These are phyloP conservation scores for Pecten maximus DNA, from an alignment of 2,888 invertebrate species.

Conservation along the genomic window DNA sequence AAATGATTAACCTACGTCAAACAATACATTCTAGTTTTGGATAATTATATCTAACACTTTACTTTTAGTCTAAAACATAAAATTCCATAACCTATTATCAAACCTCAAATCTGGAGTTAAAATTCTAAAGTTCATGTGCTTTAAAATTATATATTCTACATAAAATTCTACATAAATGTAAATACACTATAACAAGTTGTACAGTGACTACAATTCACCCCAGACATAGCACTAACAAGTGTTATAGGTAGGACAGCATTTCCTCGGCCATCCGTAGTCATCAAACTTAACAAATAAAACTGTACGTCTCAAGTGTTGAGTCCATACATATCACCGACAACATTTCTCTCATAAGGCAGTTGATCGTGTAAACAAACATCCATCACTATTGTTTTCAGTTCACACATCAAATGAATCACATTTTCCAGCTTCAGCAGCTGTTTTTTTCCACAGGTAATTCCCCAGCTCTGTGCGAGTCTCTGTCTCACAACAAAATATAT, in stretches of 20 bases:
- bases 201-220: not conserved
- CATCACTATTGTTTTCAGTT: not conserved
- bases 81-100: not conserved
- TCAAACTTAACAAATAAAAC: not conserved
- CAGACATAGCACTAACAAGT: not conserved
- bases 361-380: not conserved
- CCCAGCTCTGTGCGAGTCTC: not conserved
- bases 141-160: not conserved
- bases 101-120: not conserved
- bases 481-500: not conserved
- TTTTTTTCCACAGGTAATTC: not conserved
- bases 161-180: not conserved
- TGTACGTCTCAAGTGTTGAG: not conserved
- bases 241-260: not conserved
- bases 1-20: not conserved
- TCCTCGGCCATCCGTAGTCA: not conserved
- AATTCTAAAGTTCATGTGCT: not conserved
- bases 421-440: not conserved
- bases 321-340: not conserved
- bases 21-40: not conserved
- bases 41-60: no score
- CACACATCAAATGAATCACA: conserved; percentile 28
- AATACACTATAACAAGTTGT: not conserved
- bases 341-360: not conserved
- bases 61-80: no score